phyloP scores from a whole-genome alignment of 2,888 invertebrate genomes.

The Eretmocerus hayati region DNA sequence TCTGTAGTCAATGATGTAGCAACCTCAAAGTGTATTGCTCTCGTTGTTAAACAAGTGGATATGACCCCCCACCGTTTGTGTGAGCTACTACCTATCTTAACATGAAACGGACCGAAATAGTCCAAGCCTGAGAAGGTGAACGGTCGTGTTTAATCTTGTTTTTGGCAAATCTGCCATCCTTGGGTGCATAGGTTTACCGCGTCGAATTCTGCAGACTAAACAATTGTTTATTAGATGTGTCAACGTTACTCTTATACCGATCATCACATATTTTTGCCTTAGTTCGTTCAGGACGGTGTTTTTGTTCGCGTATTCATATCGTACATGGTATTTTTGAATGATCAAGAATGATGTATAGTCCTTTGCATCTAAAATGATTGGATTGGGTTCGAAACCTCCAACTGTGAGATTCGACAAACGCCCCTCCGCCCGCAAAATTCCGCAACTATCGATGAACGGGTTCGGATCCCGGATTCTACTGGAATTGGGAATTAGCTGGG shows the following conservation, averaged over 20 bases:
- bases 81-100: background rate
- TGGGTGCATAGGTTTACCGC: conserved; percentile 9
- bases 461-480: background rate
- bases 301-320: background rate
- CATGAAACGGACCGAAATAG: background rate
- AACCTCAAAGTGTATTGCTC: background rate
- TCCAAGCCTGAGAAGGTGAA: conserved; percentile 3
- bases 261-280: background rate
- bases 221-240: background rate
- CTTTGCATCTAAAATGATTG: background rate
- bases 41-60: background rate
- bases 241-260: background rate
- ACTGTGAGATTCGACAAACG: background rate
- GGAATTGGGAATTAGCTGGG: background rate
- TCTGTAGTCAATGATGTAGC: background rate
- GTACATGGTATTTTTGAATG: background rate
- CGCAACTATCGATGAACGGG: background rate
- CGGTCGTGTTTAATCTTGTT: background rate
- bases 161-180: background rate
- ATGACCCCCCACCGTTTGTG: background rate
- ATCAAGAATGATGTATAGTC: background rate
- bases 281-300: background rate
- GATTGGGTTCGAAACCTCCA: background rate
- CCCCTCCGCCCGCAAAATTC: background rate
- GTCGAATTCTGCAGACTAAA: background rate